Conservation (phyloP, 1,140 invertebrate genomes). For the Sinonovacula constricta region DNA sequence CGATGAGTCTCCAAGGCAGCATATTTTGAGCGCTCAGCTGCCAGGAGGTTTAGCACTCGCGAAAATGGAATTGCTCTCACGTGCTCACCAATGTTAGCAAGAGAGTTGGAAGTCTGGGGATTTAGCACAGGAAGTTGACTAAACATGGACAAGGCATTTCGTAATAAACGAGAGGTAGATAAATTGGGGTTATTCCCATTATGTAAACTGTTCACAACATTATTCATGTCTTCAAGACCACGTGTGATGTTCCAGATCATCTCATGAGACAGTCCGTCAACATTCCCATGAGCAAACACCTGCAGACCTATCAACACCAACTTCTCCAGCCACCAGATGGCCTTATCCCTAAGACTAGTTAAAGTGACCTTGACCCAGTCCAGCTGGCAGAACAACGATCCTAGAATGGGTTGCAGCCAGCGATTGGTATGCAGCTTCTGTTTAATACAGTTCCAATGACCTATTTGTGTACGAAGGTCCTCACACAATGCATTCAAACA, state of each 20-base stretch:
- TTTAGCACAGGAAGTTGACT: constrained; percentile 5
- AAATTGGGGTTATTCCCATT: no score
- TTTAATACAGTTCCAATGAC: constrained; percentile 77
- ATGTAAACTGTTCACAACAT: constrained; percentile 64
- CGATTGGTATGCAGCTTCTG: constrained; percentile 71
- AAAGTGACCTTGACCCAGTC: constrained; percentile 65
- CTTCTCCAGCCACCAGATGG: constrained; percentile 75
- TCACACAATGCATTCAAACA: constrained; percentile 75
- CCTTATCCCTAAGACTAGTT: constrained; percentile 60
- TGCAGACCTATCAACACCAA: constrained; percentile 74
- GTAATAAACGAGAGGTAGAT: no score
- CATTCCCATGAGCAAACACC: constrained; percentile 76
- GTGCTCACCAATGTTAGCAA: constrained; percentile 59
- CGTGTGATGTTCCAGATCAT: constrained; percentile 75
- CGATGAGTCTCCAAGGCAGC: constrained; percentile 71
- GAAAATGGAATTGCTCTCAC: constrained; percentile 72
- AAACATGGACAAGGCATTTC: no score
- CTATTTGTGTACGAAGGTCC: constrained; percentile 74
- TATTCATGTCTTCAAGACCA: constrained; percentile 77
- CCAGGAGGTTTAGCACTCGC: constrained; percentile 71
- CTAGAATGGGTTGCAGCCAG: constrained; percentile 69
- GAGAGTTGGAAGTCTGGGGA: constrained; percentile 49
- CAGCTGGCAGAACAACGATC: constrained; percentile 67
- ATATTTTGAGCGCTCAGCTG: constrained; percentile 74
- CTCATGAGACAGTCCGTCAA: constrained; percentile 69